These are phyloP conservation scores for Meteorus sp. DNA, from an alignment of 1,140 invertebrate species.

Conservation along the genomic window DNA sequence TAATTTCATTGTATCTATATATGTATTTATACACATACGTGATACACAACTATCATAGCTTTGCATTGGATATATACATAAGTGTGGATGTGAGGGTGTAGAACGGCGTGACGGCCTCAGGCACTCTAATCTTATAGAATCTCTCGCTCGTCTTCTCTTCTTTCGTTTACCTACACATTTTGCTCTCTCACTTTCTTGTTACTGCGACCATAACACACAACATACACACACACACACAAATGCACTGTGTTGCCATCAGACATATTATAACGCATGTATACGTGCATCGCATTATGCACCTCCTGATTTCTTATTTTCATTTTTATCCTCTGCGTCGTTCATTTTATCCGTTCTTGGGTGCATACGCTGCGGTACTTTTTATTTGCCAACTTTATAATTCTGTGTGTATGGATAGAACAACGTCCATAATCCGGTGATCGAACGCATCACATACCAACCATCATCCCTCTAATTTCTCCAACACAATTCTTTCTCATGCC, in stretches of 20 bases:
- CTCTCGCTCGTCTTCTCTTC: conserved; percentile 29
- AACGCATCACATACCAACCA: conserved; percentile 18
- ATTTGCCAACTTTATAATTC: conserved; percentile 42
- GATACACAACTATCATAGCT: too few species aligned
- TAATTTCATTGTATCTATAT: conserved; percentile 26
- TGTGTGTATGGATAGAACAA: conserved; percentile 35
- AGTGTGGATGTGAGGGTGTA: conserved; percentile 33
- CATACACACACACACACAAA: too few species aligned
- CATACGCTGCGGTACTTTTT: conserved; percentile 10
- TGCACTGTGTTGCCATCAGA: conserved; percentile 25
- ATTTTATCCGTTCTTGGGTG: conserved; percentile 10
- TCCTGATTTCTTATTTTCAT: too few species aligned
- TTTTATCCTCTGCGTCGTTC: too few species aligned
- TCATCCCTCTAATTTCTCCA: too few species aligned
- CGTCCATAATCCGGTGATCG: conserved; percentile 19
- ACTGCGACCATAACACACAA: too few species aligned
- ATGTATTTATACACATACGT: conserved; percentile 33
- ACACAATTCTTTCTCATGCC: too few species aligned
- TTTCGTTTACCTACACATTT: conserved; percentile 24
- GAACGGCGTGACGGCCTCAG: conserved; percentile 40
- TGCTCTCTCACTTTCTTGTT: conserved; percentile 31
- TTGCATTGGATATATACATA: too few species aligned
- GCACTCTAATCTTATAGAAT: conserved; percentile 41
- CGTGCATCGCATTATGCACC: conserved; percentile 40
- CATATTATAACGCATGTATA: conserved; percentile 39